A percentile compares a stretch with the other conserved stretches of the same genome.
Conservation (phyloP, 2,113 vertebrate genomes). For the Centropus bengalensis region DNA sequence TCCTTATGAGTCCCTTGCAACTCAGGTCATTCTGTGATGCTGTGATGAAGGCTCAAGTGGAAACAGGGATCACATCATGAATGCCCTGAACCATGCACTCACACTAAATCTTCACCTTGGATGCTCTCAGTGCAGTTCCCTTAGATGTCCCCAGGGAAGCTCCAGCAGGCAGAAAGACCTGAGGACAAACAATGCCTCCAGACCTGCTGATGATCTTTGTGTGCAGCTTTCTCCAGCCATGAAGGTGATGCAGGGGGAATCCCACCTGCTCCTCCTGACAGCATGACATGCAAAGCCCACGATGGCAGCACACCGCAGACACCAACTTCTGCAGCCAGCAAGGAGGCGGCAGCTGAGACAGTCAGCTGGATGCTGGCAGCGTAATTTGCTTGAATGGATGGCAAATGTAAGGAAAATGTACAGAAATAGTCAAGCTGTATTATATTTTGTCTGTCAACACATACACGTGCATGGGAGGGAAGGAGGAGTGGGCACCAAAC, state of each 20-base stretch:
- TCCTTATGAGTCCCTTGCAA: too few species aligned
- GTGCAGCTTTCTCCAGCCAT: neutral
- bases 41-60: neutral
- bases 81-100: rapidly evolving
- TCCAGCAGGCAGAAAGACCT: neutral
- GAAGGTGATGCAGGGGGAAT: neutral
- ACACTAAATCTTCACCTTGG: neutral
- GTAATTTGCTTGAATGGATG: neutral
- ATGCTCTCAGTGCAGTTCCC: neutral
- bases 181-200: neutral
- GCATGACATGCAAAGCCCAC: rapidly evolving
- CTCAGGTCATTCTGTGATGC: too few species aligned
- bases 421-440: rapidly evolving
- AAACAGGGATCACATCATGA: neutral
- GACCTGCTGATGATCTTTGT: rapidly evolving
- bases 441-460: neutral
- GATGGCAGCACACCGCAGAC: neutral
- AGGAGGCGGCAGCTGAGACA: neutral
- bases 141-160: neutral
- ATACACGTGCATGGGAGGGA: neutral
- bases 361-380: neutral
- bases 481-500: neutral
- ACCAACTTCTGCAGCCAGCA: neutral
- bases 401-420: neutral
- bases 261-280: neutral